Evolutionary conservation across 2,888 invertebrate species (phyloP).

Genomic region (Idaea aversata): DNA sequence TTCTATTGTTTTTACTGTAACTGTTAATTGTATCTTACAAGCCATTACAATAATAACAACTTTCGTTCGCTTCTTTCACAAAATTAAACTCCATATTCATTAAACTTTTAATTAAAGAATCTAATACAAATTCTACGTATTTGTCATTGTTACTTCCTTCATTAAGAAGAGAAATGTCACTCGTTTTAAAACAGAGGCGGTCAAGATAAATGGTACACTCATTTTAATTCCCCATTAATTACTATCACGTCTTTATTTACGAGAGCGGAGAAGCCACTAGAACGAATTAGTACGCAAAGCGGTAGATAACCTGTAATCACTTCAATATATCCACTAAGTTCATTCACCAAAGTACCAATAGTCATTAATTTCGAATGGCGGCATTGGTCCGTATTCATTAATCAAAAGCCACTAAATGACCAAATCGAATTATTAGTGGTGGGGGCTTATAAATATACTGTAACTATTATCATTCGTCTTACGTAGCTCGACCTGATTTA

Average conservation of each 20-base stretch:
- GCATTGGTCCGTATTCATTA: conserved; percentile 46
- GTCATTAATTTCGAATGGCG: conserved; percentile 31
- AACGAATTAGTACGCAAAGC: conserved; percentile 29
- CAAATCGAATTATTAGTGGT: conserved; percentile 54
- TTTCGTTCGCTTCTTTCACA: not conserved
- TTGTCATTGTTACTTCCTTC: conserved; percentile 2
- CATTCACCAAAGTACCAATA: conserved; percentile 17
- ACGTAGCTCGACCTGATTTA: conserved; percentile 25
- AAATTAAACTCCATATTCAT: not conserved
- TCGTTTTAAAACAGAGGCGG: conserved; percentile 24
- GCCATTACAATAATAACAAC: not conserved
- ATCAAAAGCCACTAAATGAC: conserved; percentile 50
- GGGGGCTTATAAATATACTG: conserved; percentile 44
- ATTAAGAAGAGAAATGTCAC: conserved; percentile 21
- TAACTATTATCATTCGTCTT: conserved; percentile 44
- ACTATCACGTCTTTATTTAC: conserved; percentile 34
- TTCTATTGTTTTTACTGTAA: no score
- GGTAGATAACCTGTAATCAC: conserved; percentile 28
- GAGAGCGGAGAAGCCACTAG: conserved; percentile 16
- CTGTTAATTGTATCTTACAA: not conserved
- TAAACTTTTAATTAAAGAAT: not conserved
- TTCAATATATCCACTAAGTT: conserved; percentile 24
- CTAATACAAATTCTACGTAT: not conserved
- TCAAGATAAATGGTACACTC: conserved; percentile 32
- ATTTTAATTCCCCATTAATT: conserved; percentile 36